Conservation (phyloP, 2,797 vertebrate species). For the Gastrophryne carolinensis region DNA sequence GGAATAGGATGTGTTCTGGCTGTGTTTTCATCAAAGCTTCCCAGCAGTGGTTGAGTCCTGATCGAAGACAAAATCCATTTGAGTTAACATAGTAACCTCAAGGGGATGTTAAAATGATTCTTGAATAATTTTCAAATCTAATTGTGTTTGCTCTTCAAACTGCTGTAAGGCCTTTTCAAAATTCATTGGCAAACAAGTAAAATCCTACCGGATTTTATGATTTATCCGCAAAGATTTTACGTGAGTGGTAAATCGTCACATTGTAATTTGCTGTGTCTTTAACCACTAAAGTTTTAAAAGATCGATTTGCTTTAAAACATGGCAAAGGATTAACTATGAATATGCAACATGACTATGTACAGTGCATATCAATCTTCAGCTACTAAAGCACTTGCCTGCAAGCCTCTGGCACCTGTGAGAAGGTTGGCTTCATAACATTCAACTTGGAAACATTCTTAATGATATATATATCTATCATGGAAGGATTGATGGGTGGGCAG, state of each 20-base stretch:
- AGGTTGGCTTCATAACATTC: too few species aligned
- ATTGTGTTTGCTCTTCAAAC: conserved; percentile 63
- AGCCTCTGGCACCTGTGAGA: neutral
- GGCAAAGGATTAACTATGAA: conserved; percentile 17
- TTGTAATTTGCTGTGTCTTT: conserved; percentile 33
- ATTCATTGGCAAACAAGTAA: conserved; percentile 64
- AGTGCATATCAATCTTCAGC: neutral
- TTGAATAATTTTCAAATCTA: conserved; percentile 68
- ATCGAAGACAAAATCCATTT: conserved; percentile 60
- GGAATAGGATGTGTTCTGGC: conserved; percentile 46
- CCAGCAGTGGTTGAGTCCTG: conserved; percentile 58
- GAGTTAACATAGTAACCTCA: conserved; percentile 57
- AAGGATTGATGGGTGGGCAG: too few species aligned
- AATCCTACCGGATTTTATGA: conserved; percentile 58
- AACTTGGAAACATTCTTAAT: too few species aligned
- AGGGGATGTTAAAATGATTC: conserved; percentile 61
- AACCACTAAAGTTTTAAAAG: conserved; percentile 47
- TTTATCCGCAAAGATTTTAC: conserved; percentile 60
- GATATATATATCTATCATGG: too few species aligned
- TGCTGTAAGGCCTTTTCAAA: conserved; percentile 62
- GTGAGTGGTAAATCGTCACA: conserved; percentile 28
- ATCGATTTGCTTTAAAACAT: conserved; percentile 43
- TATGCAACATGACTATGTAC: conserved; percentile 10
- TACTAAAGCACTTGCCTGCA: neutral
- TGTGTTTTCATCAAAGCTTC: conserved; percentile 56